phyloP scores from a whole-genome alignment of 2,888 invertebrate genomes.

The Pocota personata region DNA sequence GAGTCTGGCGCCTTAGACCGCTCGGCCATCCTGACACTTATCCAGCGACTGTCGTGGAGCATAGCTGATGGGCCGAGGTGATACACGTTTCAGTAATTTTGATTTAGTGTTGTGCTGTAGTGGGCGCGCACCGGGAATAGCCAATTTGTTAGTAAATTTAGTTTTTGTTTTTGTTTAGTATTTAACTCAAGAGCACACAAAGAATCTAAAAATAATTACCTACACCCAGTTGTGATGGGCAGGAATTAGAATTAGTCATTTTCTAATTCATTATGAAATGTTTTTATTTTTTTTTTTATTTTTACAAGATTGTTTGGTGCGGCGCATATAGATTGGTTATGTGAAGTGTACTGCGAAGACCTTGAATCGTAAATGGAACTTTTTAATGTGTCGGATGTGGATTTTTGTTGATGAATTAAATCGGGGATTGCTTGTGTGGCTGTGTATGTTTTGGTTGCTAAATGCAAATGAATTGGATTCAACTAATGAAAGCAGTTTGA shows the following conservation, averaged over 20 bases:
- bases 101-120: background rate
- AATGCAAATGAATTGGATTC: slow-evolving; percentile 23
- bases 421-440: background rate
- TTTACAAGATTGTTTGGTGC: slow-evolving; percentile 9
- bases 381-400: slow-evolving; percentile 51
- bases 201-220: slow-evolving; percentile 58
- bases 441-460: background rate
- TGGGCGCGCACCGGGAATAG: background rate
- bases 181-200: slow-evolving; percentile 18
- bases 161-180: background rate
- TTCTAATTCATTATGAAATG: slow-evolving; percentile 47
- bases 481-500: slow-evolving; percentile 6
- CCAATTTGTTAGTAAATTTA: background rate
- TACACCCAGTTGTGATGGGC: slow-evolving; percentile 48
- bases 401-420: slow-evolving; percentile 9
- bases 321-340: slow-evolving; percentile 12
- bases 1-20: slow-evolving; percentile 79
- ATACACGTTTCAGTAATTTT: background rate
- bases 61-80: background rate
- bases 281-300: slow-evolving; percentile 26
- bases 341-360: slow-evolving; percentile 23
- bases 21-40: slow-evolving; percentile 77
- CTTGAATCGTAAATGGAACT: slow-evolving; percentile 60
- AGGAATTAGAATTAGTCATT: slow-evolving; percentile 58
- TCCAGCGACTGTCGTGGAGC: background rate